A percentile compares a stretch with the other conserved stretches of the same genome.
Conservation (phyloP, 2,888 invertebrate genomes). For the Ophion obscuratus region DNA sequence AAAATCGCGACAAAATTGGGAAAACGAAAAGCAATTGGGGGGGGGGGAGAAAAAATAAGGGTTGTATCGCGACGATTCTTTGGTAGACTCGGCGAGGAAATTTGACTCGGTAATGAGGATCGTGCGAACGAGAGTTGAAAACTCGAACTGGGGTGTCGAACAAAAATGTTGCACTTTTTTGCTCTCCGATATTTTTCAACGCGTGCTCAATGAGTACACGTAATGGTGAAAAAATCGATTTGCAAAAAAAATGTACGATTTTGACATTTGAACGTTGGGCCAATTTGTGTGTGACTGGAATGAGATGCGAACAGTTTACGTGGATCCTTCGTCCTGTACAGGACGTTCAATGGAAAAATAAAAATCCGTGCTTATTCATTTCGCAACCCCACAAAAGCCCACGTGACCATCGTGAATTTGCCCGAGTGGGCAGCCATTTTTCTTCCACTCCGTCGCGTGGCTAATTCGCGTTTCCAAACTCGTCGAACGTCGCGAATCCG, state of each 20-base stretch:
- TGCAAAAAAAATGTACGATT: no score
- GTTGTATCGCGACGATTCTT: background rate
- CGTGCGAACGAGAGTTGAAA: background rate
- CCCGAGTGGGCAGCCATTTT: background rate
- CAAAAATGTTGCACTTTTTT: background rate
- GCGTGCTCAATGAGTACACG: no score
- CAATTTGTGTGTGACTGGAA: no score
- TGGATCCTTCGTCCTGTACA: background rate
- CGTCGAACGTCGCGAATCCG: background rate
- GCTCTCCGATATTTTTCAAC: no score
- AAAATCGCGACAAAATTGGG: conserved; percentile 13
- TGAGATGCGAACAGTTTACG: no score
- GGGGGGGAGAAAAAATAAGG: background rate
- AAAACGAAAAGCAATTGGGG: background rate
- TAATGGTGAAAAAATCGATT: no score
- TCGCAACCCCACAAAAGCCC: no score
- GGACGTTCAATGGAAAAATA: background rate
- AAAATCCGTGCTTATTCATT: background rate
- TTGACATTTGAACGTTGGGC: no score
- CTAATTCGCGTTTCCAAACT: background rate
- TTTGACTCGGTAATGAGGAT: background rate
- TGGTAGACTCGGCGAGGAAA: conserved; percentile 4
- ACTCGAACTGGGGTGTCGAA: background rate
- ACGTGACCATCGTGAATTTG: no score
- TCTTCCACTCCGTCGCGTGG: background rate